These are phyloP conservation scores for Camelus dromedarius DNA, from an alignment of 2,113 vertebrate genomes.

Conservation along the genomic window DNA sequence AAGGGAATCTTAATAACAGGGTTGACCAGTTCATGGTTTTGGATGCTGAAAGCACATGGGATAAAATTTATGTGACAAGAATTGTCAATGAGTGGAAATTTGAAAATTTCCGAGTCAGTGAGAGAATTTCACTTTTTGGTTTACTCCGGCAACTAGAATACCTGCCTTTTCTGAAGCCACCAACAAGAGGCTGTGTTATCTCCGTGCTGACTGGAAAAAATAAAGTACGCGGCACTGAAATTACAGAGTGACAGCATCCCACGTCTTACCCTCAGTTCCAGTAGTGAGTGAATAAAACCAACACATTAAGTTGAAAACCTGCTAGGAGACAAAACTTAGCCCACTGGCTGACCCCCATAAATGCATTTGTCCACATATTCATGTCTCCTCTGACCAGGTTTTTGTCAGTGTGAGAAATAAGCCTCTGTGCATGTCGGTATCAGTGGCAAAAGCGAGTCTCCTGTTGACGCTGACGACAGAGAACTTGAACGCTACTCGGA, in stretches of 20 bases:
- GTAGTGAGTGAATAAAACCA: neutral
- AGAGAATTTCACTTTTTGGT: neutral
- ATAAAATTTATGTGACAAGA: neutral
- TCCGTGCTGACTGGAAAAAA: neutral
- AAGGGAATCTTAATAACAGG: fast-evolving
- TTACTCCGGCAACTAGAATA: slow-evolving; percentile 15
- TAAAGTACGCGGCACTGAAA: fast-evolving
- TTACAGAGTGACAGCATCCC: neutral
- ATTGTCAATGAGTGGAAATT: neutral
- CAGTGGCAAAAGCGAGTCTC: neutral
- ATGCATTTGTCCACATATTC: neutral
- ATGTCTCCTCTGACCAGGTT: fast-evolving
- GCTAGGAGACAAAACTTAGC: neutral
- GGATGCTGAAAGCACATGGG: neutral
- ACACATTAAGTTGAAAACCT: neutral
- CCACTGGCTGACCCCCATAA: neutral
- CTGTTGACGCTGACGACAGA: fast-evolving
- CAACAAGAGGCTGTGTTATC: neutral
- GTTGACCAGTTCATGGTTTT: neutral
- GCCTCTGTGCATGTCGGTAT: fast-evolving
- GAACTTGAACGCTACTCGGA: neutral
- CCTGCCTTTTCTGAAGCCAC: neutral
- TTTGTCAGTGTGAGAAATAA: neutral
- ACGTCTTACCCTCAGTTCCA: neutral
- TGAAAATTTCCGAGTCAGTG: neutral